Conservation (phyloP, 1,140 invertebrate species). For the Steinernema feltiae region DNA sequence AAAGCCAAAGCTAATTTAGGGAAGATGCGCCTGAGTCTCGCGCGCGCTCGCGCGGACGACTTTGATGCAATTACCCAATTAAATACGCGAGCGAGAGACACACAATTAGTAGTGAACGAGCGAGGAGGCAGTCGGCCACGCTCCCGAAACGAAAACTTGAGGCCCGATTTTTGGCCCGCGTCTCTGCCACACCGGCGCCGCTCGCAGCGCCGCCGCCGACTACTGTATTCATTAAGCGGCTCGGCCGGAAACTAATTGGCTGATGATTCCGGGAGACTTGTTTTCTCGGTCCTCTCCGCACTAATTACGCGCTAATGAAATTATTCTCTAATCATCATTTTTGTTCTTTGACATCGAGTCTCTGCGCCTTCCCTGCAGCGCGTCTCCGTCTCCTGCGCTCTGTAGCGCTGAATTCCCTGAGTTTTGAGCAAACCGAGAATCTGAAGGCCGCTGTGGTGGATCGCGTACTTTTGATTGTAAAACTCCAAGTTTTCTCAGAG, state of each 20-base stretch:
- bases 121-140: background rate
- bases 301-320: constrained; percentile 13
- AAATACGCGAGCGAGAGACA: constrained; percentile 10
- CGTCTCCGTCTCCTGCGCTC: no score
- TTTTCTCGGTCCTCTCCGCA: background rate
- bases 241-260: constrained; percentile 7
- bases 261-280: background rate
- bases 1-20: constrained; percentile 11
- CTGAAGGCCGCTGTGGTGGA: no score
- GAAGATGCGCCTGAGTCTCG: constrained; percentile 10
- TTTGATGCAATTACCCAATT: constrained; percentile 15
- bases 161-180: background rate
- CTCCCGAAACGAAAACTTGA: background rate
- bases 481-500: no score
- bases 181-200: no score
- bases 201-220: no score
- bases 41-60: constrained; percentile 9
- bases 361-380: background rate
- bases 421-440: no score
- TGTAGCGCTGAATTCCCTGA: no score
- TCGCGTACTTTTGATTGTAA: no score
- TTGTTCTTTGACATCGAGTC: background rate
- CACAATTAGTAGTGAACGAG: constrained; percentile 15
- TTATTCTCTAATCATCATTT: constrained; percentile 6
- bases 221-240: background rate